Evolutionary conservation across 2,888 invertebrate species (phyloP), one percentile per base, ranked within the genome.

Genomic region (Erebia aethiops): DNA sequence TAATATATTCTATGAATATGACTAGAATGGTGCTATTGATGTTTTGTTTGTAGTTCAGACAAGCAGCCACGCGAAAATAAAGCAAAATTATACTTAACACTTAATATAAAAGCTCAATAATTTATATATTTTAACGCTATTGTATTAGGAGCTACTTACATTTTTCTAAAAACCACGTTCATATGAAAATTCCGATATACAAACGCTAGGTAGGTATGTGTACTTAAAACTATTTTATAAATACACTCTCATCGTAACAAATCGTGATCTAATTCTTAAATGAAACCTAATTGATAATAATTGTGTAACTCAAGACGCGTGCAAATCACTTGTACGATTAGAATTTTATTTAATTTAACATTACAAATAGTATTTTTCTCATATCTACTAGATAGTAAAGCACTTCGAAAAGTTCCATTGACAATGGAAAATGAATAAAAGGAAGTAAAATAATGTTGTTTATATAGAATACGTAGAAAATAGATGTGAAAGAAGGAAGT

Each of bases 341-440:
- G 82, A 88, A 81, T 87, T 87, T 87, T 77, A 83, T 88, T 87
- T 84, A 87, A 72, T 69, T 71, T 88, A 91, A 91, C 87, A 89
- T 91, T 92, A 92, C 88, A 89, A 89, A 89, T 91, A 91, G 87
- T 87, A 66, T 70, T 87, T n/a, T 85, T 84, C 80, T 87, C 84
- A 86, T 90, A 91, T 87, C 88, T 91, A 92, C 90, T 89, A 91
- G 89, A 92, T 92, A 93, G 92, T 93, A 93, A 93, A 93, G 93
- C 93, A 93, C 93, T 93, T 93, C 88, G 90, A 92, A 91, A 91
- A 90, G 85, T 89, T 90, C 84, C 87, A 88, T 85, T 79, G 76
- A 78, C 73, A 77, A 84, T 87, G 88, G 86, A 86, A 86, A 85
- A 81, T 66, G 26, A 74, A 62, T 66, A 46, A 65, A 52, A 63